phyloP scores from a whole-genome alignment of 2,797 vertebrate genomes.

The Scolopax bukidnonensis region DNA sequence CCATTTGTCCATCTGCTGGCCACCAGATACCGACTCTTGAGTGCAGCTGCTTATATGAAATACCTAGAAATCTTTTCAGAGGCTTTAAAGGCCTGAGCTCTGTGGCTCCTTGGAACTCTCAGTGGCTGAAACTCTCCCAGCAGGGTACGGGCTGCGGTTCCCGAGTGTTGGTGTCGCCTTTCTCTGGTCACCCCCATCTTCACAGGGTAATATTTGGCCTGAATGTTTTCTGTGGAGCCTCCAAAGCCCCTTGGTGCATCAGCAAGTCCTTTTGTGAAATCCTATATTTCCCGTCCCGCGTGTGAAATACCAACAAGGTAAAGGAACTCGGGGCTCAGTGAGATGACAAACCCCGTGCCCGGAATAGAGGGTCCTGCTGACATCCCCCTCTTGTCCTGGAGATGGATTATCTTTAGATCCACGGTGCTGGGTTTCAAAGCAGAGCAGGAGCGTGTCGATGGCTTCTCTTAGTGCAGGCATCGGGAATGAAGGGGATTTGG shows the following conservation, averaged over 20 bases:
- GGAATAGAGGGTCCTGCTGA: not conserved
- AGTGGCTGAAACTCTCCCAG: not conserved
- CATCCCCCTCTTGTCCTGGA: not conserved
- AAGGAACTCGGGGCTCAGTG: not conserved
- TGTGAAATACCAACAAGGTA: not conserved
- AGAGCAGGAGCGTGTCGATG: not conserved
- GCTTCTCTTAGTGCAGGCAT: rapidly evolving
- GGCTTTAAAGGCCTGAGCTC: not conserved
- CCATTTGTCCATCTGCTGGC: not conserved
- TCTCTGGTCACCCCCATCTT: not conserved
- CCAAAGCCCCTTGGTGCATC: not conserved
- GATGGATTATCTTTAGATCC: not conserved
- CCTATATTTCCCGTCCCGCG: not conserved
- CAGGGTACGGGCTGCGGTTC: rapidly evolving
- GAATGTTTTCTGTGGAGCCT: not conserved
- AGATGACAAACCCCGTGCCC: not conserved
- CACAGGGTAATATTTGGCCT: not conserved
- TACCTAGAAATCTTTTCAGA: not conserved
- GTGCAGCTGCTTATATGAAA: not conserved
- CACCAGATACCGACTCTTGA: not conserved
- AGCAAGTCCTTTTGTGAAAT: not conserved
- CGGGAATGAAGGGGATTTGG: not conserved
- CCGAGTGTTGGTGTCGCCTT: not conserved
- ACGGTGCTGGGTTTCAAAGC: not conserved
- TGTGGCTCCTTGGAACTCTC: not conserved